Base-by-base conservation (phyloP, 2,113 vertebrate genomes). In the Phaetusa simplex region DNA sequence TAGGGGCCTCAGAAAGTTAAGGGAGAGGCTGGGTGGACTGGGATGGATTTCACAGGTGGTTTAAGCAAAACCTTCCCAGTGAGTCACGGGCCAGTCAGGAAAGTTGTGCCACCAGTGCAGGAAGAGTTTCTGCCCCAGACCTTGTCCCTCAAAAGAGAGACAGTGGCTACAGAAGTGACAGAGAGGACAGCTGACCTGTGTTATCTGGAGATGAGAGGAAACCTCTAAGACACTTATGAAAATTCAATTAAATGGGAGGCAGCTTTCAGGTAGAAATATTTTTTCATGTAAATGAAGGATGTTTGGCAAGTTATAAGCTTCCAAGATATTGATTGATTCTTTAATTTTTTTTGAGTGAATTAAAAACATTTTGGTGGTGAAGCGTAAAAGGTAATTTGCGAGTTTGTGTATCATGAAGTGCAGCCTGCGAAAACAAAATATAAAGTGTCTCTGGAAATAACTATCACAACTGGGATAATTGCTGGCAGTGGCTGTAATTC, bases 401-500 rank as follows among this genome's bases (percentile, higher is more conserved):
- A 82, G 58, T 58, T 92, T 86, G 30, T 53, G 18, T 64, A 38
- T 89, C 89, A 84, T 8, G 73, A 89, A 87, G 49, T 66, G 66
- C 26, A 94, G 77, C 70, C 49, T 80, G 66, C 8, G 20, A 90
- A 91, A 95, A 65, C 27, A 94, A 93, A 95, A 73, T 77, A 70
- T 36, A 55, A 80, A 93, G 9, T 77, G 78, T 95, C 73, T 95
- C 87, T 94, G 82, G 81, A 95, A 96, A 96, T n/a, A 87, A 52
- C 78, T 76, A 50, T 80, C 74, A 73, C 70, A 94, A 42, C 73
- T 66, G 32, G 49, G 87, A 67, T 96, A 91, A 95, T 77, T 93
- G 84, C 94, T 91, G 86, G 77, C 84, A 87, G 70, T 88, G 89
- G 40, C 86, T 94, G 58, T 69, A 91, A 94, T 95, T 95, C 94